phyloP scores from a whole-genome alignment of 2,797 vertebrate genomes.

The Crax fasciolata region DNA sequence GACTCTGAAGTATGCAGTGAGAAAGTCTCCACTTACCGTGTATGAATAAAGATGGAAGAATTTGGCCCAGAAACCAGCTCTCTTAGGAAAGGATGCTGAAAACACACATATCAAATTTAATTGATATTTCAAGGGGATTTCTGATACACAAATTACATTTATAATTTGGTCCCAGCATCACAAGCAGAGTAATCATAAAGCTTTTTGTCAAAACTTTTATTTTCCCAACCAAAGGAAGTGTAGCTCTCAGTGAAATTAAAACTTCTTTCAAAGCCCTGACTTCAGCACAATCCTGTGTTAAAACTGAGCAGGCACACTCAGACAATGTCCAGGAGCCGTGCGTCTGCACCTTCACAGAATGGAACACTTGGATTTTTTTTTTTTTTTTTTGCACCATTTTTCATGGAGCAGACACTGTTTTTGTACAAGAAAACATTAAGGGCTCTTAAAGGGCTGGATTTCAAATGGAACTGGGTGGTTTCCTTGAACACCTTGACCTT shows the following conservation, averaged over 20 bases:
- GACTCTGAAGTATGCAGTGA: not conserved
- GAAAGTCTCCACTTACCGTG: not conserved
- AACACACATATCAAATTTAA: not conserved
- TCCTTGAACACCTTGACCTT: not conserved
- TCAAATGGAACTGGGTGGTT: not conserved
- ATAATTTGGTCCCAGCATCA: not conserved
- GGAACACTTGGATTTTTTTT: not conserved
- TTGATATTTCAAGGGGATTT: constrained; percentile 36
- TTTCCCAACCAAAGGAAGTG: not conserved
- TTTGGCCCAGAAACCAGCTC: not conserved
- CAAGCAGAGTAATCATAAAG: not conserved
- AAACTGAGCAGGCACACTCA: not conserved
- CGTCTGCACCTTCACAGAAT: not conserved
- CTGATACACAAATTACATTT: not conserved
- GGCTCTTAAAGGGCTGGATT: not conserved
- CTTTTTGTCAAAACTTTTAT: not conserved
- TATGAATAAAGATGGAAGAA: not conserved
- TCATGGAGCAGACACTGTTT: not conserved
- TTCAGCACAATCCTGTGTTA: not conserved
- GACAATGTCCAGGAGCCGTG: rapidly evolving
- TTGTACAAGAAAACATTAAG: not conserved
- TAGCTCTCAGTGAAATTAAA: not conserved
- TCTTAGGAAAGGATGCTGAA: not conserved
- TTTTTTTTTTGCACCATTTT: not conserved
- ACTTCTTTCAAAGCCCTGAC: not conserved